Base-by-base conservation (phyloP, 2,113 vertebrate genomes). In the Chlorodrepanis virens region DNA sequence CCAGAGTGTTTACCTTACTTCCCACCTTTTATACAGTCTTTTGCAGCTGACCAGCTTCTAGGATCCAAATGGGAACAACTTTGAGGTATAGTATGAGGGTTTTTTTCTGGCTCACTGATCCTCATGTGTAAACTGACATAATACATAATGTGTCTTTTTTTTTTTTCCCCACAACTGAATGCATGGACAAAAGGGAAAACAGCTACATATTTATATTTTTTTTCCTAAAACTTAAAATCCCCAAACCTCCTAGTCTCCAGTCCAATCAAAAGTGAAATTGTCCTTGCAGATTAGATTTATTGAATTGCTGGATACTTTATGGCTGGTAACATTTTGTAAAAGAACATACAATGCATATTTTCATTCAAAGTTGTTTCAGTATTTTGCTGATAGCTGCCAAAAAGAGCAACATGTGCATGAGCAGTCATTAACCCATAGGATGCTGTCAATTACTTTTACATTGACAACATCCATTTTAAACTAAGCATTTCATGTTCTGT, bases 201-300 rank as follows among this genome's bases (percentile, higher is more conserved):
- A 97, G 76, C 64, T 67, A 70, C 27, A 94, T 25, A 24, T 70
- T 42, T 42, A 42, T 42, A 42, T 42, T 42, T 94, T 94, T 94
- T 87, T 89, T 85, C 64, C 72, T 87, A 83, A 89, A 96, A 70
- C 24, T 79, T 91, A 31, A 49, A 79, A 94, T 90, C 1, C 1
- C 1, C 19, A 33, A 90, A 47, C 10, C 13, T 87, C 65, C 77
- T 56, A 91, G 33, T 80, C 60, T 95, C 61, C n/a, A 94, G 45
- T 88, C 60, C 87, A 96, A 94, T 96, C 19, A 95, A 94, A 96
- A 88, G 83, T 19, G 94, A 97, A 96, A 93, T 92, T 71, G 54
- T 22, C 28, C 31, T 87, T 54, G 23, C 35, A 93, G 60, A 94
- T 93, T 81, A 88, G 42, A 88, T 92, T 95, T 96, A 97, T 92